These are phyloP conservation scores for Galerucella nymphaeae DNA, from an alignment of 2,888 invertebrate genomes.

Conservation along the genomic window DNA sequence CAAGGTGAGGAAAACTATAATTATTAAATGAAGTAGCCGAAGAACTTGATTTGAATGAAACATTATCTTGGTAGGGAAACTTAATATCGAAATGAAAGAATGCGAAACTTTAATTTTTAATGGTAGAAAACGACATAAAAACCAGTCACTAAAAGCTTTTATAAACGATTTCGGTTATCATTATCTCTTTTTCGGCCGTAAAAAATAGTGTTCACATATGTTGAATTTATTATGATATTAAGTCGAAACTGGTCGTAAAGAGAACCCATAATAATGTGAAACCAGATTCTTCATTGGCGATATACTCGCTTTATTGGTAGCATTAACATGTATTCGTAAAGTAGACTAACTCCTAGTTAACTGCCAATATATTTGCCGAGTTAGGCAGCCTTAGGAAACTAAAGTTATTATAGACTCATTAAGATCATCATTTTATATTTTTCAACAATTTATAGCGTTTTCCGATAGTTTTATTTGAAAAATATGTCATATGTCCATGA, in stretches of 20 bases:
- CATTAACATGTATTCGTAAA: conserved; percentile 38
- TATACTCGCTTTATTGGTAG: conserved; percentile 45
- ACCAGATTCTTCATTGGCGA: conserved; percentile 55
- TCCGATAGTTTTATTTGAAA: too few relatives aligned
- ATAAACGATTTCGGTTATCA: conserved; percentile 53
- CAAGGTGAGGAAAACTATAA: too few relatives aligned
- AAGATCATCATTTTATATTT: too few relatives aligned
- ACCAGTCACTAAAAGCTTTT: conserved; percentile 57
- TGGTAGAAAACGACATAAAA: conserved; percentile 52
- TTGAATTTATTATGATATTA: conserved; percentile 64
- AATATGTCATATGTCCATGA: too few relatives aligned
- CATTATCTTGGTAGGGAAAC: conserved; percentile 27
- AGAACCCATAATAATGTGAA: conserved; percentile 52
- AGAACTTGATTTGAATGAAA: neutral
- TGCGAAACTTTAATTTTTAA: conserved; percentile 50
- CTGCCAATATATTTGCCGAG: conserved; percentile 23
- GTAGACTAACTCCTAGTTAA: conserved; percentile 29
- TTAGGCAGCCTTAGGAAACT: conserved; percentile 53
- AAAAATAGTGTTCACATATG: conserved; percentile 63
- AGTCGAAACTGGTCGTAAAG: conserved; percentile 61
- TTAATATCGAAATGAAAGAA: conserved; percentile 44
- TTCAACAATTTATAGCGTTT: too few relatives aligned
- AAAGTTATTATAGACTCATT: conserved; percentile 1
- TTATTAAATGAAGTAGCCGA: too few relatives aligned
- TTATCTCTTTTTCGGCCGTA: conserved; percentile 54